Base-by-base conservation (phyloP, 2,113 vertebrate species). In the Cololabis saira region DNA sequence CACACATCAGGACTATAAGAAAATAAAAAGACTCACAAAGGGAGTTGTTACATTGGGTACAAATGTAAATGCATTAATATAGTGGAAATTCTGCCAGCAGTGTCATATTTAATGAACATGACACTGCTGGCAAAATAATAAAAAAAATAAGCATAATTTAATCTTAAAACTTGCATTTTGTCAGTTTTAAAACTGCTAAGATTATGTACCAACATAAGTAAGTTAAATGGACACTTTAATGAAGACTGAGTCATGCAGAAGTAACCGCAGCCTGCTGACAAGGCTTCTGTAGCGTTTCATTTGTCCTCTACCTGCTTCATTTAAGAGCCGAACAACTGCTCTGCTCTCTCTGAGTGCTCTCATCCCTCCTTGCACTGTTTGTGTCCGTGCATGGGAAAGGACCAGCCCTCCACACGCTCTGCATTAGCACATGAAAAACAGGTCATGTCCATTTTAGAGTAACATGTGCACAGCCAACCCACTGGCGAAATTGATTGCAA, bases 261-360 rank as follows among this genome's bases (percentile, higher is more conserved):
- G n/a, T 78, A 73, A 82, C 53, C 17, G 15, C 18, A 74, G 80
- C 42, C 67, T 71, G 54, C 61, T 85, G 67, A 83, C 69, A 81
- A 82, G 64, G 68, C 68, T 37, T 60, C 47, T 80, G 70, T 78
- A 89, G 67, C 83, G 76, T 84, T 62, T 76, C 52, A 14, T 18
- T 64, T 73, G 70, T 80, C 66, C 51, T 83, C 50, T 78, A 80
- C 78, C 73, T 85, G 72, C 37, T 77, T 71, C 52, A 65, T 82
- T 43, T 55, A 80, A 67, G 69, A 61, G 52, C 14, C 10, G 6
- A 49, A 42, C 54, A 65, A 75, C 63, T 74, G 72, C 76, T 62
- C 40, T 55, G 54, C 60, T 37, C 71, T 44, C 74, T 70, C 55
- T 42, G 17, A 71, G 65, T 17, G 63, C 74, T 81, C 71, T 78